phyloP scores from a whole-genome alignment of 2,888 invertebrate species.

The Pollenia amentaria region DNA sequence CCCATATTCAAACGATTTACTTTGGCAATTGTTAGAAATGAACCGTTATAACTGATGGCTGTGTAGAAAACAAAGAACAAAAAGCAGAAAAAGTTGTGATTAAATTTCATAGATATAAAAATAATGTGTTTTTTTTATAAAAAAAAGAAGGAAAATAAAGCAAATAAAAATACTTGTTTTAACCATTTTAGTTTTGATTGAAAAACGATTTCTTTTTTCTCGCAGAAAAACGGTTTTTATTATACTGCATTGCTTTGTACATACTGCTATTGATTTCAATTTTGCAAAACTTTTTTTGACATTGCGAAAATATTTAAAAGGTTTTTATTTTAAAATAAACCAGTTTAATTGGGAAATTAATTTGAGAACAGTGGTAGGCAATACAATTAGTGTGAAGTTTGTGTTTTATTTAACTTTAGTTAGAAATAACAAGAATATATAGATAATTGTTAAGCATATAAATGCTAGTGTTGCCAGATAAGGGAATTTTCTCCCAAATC shows the following conservation, averaged over 20 bases:
- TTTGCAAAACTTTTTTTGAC: neutral
- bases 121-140: neutral
- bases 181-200: constrained; percentile 2
- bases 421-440: too few species aligned
- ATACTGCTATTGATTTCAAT: constrained; percentile 4
- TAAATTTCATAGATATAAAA: neutral
- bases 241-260: neutral
- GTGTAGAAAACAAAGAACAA: constrained; percentile 49
- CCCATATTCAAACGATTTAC: constrained; percentile 92
- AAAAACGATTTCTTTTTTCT: neutral
- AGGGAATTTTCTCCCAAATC: too few species aligned
- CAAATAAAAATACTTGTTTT: neutral
- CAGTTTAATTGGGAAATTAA: neutral
- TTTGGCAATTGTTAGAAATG: constrained; percentile 89
- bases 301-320: neutral
- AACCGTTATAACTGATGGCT: constrained; percentile 89
- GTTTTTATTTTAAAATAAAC: neutral
- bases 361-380: too few species aligned
- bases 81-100: neutral
- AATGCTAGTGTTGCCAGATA: too few species aligned
- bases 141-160: neutral
- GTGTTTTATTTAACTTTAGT: too few species aligned
- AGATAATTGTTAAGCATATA: too few species aligned
- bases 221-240: neutral
- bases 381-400: too few species aligned